phyloP scores from a whole-genome alignment of 1,140 invertebrate genomes.

The Phymorhynchus buccinoides region DNA sequence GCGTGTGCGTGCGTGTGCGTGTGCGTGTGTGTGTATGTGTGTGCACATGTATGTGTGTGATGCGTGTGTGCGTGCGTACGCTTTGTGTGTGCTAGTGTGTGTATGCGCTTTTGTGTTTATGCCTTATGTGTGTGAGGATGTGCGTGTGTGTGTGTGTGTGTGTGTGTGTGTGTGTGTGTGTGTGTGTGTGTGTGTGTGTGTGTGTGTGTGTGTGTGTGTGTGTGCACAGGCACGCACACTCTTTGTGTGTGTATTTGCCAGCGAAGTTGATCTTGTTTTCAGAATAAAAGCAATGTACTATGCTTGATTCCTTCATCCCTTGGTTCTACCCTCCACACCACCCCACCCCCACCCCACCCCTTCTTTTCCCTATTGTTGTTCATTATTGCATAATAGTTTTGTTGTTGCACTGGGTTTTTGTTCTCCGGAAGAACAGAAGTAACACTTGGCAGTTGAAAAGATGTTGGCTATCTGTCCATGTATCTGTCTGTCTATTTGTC shows the following conservation, averaged over 20 bases:
- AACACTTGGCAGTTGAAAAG: neutral
- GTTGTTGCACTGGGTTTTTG: no score
- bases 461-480: neutral
- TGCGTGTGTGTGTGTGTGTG: neutral
- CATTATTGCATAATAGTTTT: no score
- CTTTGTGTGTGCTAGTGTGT: neutral
- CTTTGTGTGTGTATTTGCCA: neutral
- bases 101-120: neutral
- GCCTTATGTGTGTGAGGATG: neutral
- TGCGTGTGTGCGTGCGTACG: neutral
- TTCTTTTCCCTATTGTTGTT: no score
- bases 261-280: no score
- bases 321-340: neutral
- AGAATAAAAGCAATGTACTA: no score
- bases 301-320: no score
- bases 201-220: neutral
- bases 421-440: neutral
- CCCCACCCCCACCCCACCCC: neutral
- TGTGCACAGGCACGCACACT: no score
- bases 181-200: neutral
- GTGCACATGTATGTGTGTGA: neutral
- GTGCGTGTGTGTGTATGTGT: neutral
- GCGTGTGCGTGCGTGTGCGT: neutral
- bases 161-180: neutral
- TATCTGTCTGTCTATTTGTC: neutral